phyloP scores from a whole-genome alignment of 2,113 vertebrate species.

The Xyrauchen texanus region DNA sequence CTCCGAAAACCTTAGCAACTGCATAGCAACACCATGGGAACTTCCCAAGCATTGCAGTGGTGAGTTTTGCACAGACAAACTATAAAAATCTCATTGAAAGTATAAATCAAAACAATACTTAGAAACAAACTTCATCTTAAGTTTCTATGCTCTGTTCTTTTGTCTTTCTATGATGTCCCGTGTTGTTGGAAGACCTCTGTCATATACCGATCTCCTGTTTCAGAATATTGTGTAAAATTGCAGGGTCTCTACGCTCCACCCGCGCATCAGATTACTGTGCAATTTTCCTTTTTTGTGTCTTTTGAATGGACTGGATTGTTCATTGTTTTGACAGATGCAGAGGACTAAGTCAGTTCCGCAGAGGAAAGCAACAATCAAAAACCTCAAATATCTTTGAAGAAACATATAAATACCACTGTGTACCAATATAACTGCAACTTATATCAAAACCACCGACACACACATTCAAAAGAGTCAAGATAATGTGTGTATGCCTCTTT shows the following conservation, averaged over 20 bases:
- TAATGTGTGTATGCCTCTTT: too few species aligned
- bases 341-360: background rate
- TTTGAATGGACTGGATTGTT: slow-evolving; percentile 68
- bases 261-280: slow-evolving; percentile 63
- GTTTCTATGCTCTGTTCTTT: background rate
- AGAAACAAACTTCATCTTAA: background rate
- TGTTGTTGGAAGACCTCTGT: background rate
- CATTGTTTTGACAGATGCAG: slow-evolving; percentile 55
- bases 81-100: background rate
- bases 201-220: slow-evolving; percentile 32
- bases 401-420: background rate
- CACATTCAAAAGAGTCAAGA: background rate
- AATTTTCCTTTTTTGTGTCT: slow-evolving; percentile 59
- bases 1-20: background rate
- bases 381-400: background rate
- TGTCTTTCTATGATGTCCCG: background rate
- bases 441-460: background rate
- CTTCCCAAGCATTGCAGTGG: background rate
- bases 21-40: background rate
- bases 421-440: background rate
- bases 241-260: slow-evolving; percentile 32
- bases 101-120: background rate
- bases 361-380: background rate
- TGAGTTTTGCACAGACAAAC: background rate
- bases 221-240: slow-evolving; percentile 8